phyloP scores from a whole-genome alignment of 1,140 invertebrate species.

The Delia radicum region DNA sequence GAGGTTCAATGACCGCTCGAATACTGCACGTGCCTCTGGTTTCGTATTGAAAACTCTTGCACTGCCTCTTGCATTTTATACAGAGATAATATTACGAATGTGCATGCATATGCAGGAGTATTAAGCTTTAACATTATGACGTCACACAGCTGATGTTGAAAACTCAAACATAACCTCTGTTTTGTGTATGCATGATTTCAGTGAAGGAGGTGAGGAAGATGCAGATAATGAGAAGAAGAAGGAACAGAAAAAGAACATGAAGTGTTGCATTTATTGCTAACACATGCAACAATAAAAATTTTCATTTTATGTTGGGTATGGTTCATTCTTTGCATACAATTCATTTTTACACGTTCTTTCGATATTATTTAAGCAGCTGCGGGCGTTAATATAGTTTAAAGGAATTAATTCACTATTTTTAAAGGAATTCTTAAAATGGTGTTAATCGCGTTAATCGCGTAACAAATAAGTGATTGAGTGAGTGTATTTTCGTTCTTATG shows the following conservation, averaged over 20 bases:
- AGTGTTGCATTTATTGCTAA: not conserved
- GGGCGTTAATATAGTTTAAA: not conserved
- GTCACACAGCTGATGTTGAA: conserved; percentile 4
- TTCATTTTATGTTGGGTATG: not conserved
- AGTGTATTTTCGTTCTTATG: too few species aligned
- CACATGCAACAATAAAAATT: not conserved
- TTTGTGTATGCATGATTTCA: not conserved
- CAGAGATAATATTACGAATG: not conserved
- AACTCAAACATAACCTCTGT: conserved; percentile 16
- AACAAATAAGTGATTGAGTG: too few species aligned
- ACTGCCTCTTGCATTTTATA: conserved; percentile 38
- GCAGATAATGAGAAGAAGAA: not conserved
- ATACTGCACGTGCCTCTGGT: conserved; percentile 31
- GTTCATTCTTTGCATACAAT: not conserved
- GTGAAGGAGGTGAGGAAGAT: too few species aligned
- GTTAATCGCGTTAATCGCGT: too few species aligned
- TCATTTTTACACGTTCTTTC: not conserved
- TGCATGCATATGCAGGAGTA: not conserved
- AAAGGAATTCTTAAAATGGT: too few species aligned
- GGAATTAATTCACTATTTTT: too few species aligned
- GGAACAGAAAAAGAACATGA: not conserved
- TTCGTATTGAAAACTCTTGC: conserved; percentile 46
- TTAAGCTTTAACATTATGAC: not conserved
- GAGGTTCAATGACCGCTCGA: conserved; percentile 47
- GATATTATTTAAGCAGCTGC: not conserved